phyloP scores from a whole-genome alignment of 2,113 vertebrate genomes.

The Pygoscelis adeliae region DNA sequence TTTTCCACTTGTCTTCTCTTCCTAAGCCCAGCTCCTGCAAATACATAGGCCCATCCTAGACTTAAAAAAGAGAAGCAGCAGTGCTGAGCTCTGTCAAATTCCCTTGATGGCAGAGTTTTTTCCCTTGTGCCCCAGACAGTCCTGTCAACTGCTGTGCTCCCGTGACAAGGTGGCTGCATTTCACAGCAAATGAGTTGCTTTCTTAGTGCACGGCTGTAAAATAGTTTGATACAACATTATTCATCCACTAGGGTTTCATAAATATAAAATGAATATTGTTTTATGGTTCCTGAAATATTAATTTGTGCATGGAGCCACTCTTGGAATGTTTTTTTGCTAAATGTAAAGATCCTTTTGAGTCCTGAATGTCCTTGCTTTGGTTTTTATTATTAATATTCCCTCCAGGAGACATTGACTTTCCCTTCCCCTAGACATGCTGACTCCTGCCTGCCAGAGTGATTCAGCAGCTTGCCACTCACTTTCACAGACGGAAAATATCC shows the following conservation, averaged over 20 bases:
- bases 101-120: neutral
- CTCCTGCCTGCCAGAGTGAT: conserved; percentile 55
- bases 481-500: neutral
- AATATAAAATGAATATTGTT: conserved; percentile 68
- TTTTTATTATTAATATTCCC: conserved; percentile 59
- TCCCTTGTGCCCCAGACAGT: neutral
- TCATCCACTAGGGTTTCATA: neutral
- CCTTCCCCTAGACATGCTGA: conserved; percentile 36
- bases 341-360: conserved; percentile 18
- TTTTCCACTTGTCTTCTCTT: neutral
- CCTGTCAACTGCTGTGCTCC: neutral
- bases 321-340: conserved; percentile 26
- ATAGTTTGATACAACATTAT: neutral
- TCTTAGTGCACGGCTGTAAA: neutral
- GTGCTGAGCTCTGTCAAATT: neutral
- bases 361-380: conserved; percentile 45
- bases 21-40: neutral
- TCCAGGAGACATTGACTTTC: conserved; percentile 39
- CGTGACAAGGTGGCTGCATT: neutral
- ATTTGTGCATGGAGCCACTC: conserved; percentile 29
- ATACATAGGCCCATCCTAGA: neutral
- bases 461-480: conserved; percentile 49
- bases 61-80: neutral
- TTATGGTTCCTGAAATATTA: conserved; percentile 65
- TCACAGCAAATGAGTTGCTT: neutral